Evolutionary conservation across 2,888 invertebrate genomes (phyloP), one percentile per base, ranked within the genome.

Genomic region (Notocelia uddmanniana): DNA sequence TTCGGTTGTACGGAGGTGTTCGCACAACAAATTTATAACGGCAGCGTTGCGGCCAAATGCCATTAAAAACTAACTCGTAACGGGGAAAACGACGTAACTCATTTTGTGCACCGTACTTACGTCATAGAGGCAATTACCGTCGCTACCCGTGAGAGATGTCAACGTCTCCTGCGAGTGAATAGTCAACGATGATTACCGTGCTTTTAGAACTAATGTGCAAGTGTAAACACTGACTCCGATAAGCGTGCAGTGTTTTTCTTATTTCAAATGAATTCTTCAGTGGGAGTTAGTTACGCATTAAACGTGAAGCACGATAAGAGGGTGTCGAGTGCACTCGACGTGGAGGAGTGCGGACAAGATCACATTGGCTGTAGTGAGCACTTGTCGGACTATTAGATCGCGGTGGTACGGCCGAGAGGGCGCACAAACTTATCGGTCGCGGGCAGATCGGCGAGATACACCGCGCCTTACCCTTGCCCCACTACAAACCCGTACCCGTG

Each of bases 361-460:
- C 81, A 80, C 80, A 81, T 79, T 80, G 82, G 80, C 81, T 80
- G 79, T 84, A 78, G 81, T 77, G 78, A 79, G 77, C 78, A 78
- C 81, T 83, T 80, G 79, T 77, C 79, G 81, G 79, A 78, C 77
- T 82, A 77, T 84, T 82, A 84, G 80, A 87, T 87, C 83, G 76
- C 85, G 86, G 85, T 85, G 83, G 81, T 78, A 81, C 69, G 67
- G 70, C 74, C 74, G 73, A 75, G 74, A 80, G 80, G 78, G 80
- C 76, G 73, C 80, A 84, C 62, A 68, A 55, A 75, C 74, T 77
- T 76, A 83, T 85, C 85, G 86, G 85, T 82, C 80, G 82, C 79
- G 84, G 80, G 82, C 85, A 86, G 89, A 89, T 90, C 87, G 87
- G 77, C 83, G 89, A 85, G 89, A 89, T 89, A 89, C 78, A 84